These are phyloP conservation scores for Himalopsyche japonica DNA, from an alignment of 2,888 invertebrate species.

Conservation along the genomic window DNA sequence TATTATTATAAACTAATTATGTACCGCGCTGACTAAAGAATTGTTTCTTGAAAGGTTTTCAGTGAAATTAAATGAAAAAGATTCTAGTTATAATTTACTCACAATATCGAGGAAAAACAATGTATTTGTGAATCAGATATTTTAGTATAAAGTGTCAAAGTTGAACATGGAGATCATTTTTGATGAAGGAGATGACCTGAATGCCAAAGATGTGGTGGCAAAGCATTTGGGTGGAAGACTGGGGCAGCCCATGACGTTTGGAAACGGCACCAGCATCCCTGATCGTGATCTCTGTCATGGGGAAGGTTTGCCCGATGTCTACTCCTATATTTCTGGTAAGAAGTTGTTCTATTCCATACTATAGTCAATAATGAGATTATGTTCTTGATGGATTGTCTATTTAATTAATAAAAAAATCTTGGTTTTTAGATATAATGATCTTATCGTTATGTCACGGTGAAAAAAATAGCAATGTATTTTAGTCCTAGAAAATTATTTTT, in stretches of 20 bases:
- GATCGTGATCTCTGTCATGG: conserved; percentile 47
- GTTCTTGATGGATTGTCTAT: too few relatives aligned
- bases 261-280: conserved; percentile 27
- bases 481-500: too few relatives aligned
- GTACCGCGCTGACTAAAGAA: too few relatives aligned
- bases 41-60: too few relatives aligned
- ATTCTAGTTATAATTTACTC: background rate
- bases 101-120: background rate
- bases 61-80: too few relatives aligned
- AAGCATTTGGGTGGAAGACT: conserved; percentile 29
- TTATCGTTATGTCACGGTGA: too few relatives aligned
- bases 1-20: too few relatives aligned
- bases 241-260: conserved; percentile 15
- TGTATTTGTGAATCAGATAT: background rate
- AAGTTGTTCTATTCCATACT: background rate
- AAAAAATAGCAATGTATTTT: too few relatives aligned
- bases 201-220: conserved; percentile 26
- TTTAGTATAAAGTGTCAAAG: background rate
- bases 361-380: too few relatives aligned
- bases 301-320: conserved; percentile 52
- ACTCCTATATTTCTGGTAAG: conserved; percentile 53
- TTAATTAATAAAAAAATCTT: too few relatives aligned
- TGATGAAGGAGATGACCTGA: background rate
- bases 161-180: conserved; percentile 8
- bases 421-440: too few relatives aligned